Conservation (phyloP, 2,888 invertebrate genomes). For the Mythimna ferrago region DNA sequence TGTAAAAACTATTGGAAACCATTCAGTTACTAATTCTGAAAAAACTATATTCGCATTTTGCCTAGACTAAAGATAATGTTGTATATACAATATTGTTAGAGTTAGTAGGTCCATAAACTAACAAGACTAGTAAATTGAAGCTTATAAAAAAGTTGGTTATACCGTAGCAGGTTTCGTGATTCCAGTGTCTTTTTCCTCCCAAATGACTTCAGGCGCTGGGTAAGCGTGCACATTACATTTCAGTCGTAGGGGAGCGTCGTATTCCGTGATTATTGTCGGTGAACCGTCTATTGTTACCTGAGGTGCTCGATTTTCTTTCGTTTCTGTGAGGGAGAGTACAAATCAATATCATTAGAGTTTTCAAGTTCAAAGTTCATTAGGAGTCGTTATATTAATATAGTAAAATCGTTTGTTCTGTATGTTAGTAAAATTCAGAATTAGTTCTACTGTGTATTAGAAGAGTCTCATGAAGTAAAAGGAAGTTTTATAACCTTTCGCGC, state of each 20-base stretch:
- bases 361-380: not conserved
- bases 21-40: no score
- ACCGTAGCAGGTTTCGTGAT: slow-evolving; percentile 61
- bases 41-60: no score
- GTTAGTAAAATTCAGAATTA: not conserved
- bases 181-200: slow-evolving; percentile 69
- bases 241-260: slow-evolving; percentile 66
- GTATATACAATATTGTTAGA: no score
- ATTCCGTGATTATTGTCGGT: slow-evolving; percentile 57
- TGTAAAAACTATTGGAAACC: no score
- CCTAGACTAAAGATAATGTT: no score
- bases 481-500: no score
- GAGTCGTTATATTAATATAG: not conserved
- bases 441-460: not conserved
- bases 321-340: slow-evolving; percentile 52
- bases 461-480: no score
- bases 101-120: no score
- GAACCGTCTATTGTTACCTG: slow-evolving; percentile 65
- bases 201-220: slow-evolving; percentile 74
- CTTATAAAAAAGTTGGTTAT: slow-evolving; percentile 12
- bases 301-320: slow-evolving; percentile 60
- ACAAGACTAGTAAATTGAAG: no score
- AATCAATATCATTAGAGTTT: not conserved
- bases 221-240: slow-evolving; percentile 75
- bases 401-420: no score